Evolutionary conservation across 2,888 invertebrate species (phyloP), one percentile per base, ranked within the genome.

Genomic region (Cosmia pyralina): DNA sequence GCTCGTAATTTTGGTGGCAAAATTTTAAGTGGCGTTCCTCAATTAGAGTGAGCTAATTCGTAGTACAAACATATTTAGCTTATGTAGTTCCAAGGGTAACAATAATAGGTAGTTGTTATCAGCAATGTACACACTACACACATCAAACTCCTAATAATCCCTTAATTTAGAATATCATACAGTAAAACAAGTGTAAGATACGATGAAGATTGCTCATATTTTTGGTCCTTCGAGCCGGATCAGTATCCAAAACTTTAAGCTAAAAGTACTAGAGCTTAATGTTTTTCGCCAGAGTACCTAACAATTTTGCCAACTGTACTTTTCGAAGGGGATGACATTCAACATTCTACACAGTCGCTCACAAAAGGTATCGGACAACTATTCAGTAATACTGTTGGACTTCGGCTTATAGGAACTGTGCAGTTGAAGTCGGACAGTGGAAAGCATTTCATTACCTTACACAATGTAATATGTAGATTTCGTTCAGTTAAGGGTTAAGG

Each of bases 291-390:
- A 38, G 10, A 13, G 34, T 15, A 55, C 7, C 11, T 1, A 15
- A 48, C 5, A 13, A 22, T 55, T 60, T 55, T n/a, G 15, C 17
- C 19, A 28, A 17, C 50, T 8, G 34, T 67, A 52, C 74, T n/a
- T 15, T 65, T 66, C 8, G 2, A 65, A 57, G 58, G 11, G 34
- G 58, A 60, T 69, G 69, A 53, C 34, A 70, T 59, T 72, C 63
- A 67, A 67, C 66, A 74, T 68, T 74, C 65, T 13, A 11, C 44
- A 58, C 52, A 57, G 44, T 71, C 15, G 34, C 38, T 55, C 57
- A 81, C 77, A 81, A 72, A 69, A 79, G 72, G 60, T 72, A 81
- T 64, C 65, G n/a, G 41, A 64, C 50, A 68, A 68, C 55, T 76
- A 81, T 76, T 67, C 59, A 64, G 28, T 64, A 64, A 50, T 75